phyloP scores from a whole-genome alignment of 92 coral and sea anemone genomes.

The Galaxea fascicularis region DNA sequence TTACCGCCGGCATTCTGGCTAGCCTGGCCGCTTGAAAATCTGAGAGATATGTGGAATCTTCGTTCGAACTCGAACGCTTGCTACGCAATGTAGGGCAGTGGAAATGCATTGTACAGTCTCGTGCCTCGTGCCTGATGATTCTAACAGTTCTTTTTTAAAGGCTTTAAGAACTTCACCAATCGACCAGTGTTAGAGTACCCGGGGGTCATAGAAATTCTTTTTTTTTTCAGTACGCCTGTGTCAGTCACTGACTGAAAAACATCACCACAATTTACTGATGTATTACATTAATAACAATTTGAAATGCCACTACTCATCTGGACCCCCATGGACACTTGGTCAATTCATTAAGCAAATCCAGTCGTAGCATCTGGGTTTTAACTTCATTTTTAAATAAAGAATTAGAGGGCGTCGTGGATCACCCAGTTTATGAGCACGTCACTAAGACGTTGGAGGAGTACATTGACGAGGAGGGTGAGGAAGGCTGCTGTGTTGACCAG shows the following conservation, averaged over 20 bases:
- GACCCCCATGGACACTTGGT: constrained; percentile 1
- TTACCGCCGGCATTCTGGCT: neutral
- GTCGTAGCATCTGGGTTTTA: constrained; percentile 15
- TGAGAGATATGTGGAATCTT: neutral
- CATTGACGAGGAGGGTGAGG: constrained; percentile 3
- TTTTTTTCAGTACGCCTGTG: neutral
- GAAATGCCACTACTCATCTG: constrained; percentile 12
- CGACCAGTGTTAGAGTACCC: neutral
- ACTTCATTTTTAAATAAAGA: constrained; percentile 2
- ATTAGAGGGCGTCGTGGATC: neutral
- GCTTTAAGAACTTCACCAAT: too few relatives aligned
- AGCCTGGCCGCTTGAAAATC: neutral
- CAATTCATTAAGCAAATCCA: neutral
- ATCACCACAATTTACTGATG: neutral
- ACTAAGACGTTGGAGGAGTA: neutral
- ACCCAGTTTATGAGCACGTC: neutral
- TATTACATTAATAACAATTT: neutral
- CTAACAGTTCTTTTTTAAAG: too few relatives aligned
- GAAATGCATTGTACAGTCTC: too few relatives aligned
- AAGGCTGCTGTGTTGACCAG: constrained; percentile 13
- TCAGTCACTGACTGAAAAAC: neutral
- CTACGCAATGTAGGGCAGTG: neutral
- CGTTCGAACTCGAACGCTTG: neutral
- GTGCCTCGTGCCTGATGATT: too few relatives aligned
- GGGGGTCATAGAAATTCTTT: neutral